Percentiles rank a stretch among this genome's conserved stretches.
Evolutionary conservation across 2,113 vertebrate genomes (phyloP).

Genomic region (Saguinus imperator): DNA sequence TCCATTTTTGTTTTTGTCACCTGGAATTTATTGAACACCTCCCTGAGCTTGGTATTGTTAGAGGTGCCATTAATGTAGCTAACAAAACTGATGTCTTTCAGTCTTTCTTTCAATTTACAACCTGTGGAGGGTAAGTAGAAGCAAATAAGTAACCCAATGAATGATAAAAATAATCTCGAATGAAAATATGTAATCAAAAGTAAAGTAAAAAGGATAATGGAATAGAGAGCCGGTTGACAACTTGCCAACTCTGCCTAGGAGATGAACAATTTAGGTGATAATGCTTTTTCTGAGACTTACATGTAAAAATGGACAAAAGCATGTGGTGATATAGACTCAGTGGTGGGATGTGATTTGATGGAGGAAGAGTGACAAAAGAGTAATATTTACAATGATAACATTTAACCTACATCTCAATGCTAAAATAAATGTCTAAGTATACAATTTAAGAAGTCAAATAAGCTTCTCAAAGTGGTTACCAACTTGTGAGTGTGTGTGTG

Average conservation of each 20-base stretch:
- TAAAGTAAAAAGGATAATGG: neutral
- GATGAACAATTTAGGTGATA: neutral
- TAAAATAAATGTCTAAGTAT: neutral
- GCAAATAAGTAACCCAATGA: neutral
- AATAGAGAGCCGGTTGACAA: neutral
- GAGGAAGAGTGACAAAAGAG: neutral
- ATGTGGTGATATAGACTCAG: too few species aligned
- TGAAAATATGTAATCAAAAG: neutral
- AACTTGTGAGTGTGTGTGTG: neutral
- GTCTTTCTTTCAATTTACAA: neutral
- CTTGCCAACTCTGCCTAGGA: neutral
- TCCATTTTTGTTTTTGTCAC: neutral
- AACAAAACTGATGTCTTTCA: neutral
- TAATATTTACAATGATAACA: neutral
- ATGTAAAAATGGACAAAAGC: neutral
- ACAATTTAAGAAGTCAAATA: neutral
- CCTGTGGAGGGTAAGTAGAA: neutral
- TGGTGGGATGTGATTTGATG: neutral
- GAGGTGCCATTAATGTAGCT: neutral
- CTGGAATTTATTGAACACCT: neutral
- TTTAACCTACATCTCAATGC: neutral
- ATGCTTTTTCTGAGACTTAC: neutral
- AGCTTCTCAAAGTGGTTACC: neutral
- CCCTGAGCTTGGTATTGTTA: neutral
- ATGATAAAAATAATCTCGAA: neutral